Conservation (phyloP, 2,113 vertebrate species). For the Chrysochloris asiatica region DNA sequence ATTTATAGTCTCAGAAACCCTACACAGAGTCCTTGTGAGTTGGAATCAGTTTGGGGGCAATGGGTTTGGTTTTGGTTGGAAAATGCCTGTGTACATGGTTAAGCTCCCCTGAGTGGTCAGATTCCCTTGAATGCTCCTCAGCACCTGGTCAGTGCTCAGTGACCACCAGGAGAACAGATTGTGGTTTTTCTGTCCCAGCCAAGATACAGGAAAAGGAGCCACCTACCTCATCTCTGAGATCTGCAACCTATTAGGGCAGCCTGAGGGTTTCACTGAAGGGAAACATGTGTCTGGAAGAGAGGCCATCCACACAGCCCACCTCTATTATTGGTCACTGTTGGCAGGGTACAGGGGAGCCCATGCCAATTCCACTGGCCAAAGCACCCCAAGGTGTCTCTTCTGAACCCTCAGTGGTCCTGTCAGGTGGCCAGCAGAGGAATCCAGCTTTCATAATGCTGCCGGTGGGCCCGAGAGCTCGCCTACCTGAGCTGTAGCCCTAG, state of each 20-base stretch:
- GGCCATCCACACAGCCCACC: not conserved
- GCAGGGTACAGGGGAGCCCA: not conserved
- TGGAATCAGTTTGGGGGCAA: no score
- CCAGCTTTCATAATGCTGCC: not conserved
- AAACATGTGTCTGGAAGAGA: not conserved
- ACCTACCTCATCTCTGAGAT: not conserved
- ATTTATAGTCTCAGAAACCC: no score
- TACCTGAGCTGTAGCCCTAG: no score
- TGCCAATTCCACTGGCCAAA: not conserved
- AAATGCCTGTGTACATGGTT: no score
- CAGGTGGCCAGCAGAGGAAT: not conserved
- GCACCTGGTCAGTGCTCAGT: not conserved
- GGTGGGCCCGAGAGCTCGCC: rapidly evolving
- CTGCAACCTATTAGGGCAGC: not conserved
- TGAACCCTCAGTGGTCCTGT: not conserved
- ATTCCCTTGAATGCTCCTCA: not conserved
- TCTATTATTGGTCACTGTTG: no score
- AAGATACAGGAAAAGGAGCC: not conserved
- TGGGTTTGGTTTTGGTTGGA: no score
- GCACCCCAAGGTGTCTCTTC: not conserved
- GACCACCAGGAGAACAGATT: not conserved
- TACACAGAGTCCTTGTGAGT: no score
- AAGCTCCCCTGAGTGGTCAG: not conserved
- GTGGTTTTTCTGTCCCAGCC: not conserved
- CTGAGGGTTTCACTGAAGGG: not conserved